Evolutionary conservation across 1,140 invertebrate species (phyloP), one percentile per base, ranked within the genome.

Genomic region (Drosophila takahashii): DNA sequence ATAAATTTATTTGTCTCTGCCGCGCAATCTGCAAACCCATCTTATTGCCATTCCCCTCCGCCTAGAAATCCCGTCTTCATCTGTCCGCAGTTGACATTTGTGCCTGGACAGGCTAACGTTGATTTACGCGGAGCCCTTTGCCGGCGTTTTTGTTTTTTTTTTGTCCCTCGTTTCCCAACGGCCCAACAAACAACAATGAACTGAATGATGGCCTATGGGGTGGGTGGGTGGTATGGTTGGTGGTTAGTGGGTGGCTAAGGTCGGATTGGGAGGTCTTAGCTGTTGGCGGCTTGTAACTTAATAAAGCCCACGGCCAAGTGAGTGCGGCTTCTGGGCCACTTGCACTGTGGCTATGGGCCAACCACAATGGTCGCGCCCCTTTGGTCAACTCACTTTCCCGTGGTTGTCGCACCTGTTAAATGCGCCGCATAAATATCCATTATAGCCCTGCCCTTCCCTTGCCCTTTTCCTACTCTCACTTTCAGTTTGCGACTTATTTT

Each of bases 111-210:
- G 45, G 67, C 72, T 83, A 87, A 87, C 83, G 76, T 73, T 87
- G 83, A 87, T 87, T 87, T 87, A 87, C 83, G 83, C 59, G 51
- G 44, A 54, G 70, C 71, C 72, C 41, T 75, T 75, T 47, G 61
- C 27, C 42, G 27, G 36, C 70, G 5, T n/a, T 39, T 50, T 39
- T 8, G n/a, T 22, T 22, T 1, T 22, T 22, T 22, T 22, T 22
- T 22, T 22, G 22, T 52, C 36, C 27, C 39, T 22, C 47, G 51
- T 78, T 79, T 84, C 83, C 83, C 83, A 87, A 36, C 60, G 84
- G 79, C 53, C 71, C 79, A 79, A 87, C 83, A 87, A 87, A 87
- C 83, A 81, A 87, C 84, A 87, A 87, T 87, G 66, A 87, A 56
- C 57, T 34, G 45, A 70, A 42, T 56, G 66, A 70, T 70, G 66